Percentiles rank a stretch among this genome's conserved stretches.
These are phyloP conservation scores for Tolypeutes matacus DNA, from an alignment of 2,797 vertebrate genomes.

Conservation along the genomic window DNA sequence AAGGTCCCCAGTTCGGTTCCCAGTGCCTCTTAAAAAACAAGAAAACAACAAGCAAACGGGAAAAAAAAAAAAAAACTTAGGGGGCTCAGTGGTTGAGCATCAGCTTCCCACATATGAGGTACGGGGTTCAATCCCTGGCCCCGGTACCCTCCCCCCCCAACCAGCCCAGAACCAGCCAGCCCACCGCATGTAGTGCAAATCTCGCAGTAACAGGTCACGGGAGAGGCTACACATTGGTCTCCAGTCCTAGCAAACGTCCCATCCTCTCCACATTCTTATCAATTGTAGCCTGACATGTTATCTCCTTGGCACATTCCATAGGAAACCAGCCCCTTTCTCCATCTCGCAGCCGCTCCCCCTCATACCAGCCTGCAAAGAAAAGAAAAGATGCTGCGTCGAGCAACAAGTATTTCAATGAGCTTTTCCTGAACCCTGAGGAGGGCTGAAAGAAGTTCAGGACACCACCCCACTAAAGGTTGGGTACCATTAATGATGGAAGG, in stretches of 20 bases:
- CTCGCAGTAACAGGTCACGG: fast-evolving
- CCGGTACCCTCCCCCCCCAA: neutral
- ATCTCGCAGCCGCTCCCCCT: constrained; percentile 96
- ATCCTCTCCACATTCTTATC: constrained; percentile 98
- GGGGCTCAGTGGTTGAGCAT: too few species aligned
- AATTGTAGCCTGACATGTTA: constrained; percentile 95
- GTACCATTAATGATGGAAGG: neutral
- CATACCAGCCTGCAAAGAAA: constrained; percentile 93
- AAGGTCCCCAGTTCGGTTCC: too few species aligned
- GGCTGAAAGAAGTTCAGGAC: neutral
- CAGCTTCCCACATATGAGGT: too few species aligned
- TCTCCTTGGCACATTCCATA: constrained; percentile 93
- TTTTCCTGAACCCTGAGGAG: neutral
- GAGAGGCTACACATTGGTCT: constrained; percentile 95
- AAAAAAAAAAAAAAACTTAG: too few species aligned
- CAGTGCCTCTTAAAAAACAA: too few species aligned
- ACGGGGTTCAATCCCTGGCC: too few species aligned
- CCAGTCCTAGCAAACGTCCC: constrained; percentile 96
- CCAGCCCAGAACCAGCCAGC: neutral
- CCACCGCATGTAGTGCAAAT: constrained; percentile 75
- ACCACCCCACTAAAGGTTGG: neutral
- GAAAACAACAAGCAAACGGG: too few species aligned
- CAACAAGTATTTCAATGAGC: neutral
- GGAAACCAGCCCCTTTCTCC: constrained; percentile 97
- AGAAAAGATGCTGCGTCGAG: neutral